Evolutionary conservation across 2,113 vertebrate species (phyloP), one percentile per base, ranked within the genome.

Genomic region (Elgaria multicarinata): DNA sequence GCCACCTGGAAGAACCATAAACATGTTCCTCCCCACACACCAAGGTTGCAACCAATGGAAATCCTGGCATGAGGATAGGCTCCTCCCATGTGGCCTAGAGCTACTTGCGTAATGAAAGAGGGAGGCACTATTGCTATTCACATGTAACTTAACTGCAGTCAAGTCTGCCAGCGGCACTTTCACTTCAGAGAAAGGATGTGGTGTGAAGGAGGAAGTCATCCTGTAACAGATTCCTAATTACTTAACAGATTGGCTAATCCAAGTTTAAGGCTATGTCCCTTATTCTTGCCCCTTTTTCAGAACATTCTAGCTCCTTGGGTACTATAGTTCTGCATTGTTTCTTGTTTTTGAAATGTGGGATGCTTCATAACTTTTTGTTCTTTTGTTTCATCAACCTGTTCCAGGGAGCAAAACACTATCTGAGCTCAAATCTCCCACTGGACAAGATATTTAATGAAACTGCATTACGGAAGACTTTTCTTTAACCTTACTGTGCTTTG

Each of bases 401-500:
- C 88, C 31, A 74, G 77, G n/a, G 89, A 90, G 79, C 89, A 76
- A 28, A 94, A 69, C 58, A 86, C 67, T 92, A 36, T 90, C 93
- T 90, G 58, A 92, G 83, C 66, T 89, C 90, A 84, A 67, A 71
- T 71, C 83, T 78, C 58, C 79, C 90, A 16, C 86, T 20, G 44
- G 42, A 53, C 89, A 31, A 92, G 50, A 79, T 44, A 3, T 55
- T 55, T 55, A 53, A 13, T 46, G 31, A 53, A 53, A 28, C 5
- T 0, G 0, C 31, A 13, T 53, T 66, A 18, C 4, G 87, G 92
- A 18, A 88, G 66, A 71, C 1, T 76, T 89, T 89, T 89, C 58
- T 92, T 82, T 90, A 85, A 80, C 50, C 64, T 90, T 71, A 84
- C 92, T 87, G 91, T 85, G 82, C 79, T 94, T 88, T 93, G 90